Percentiles rank a stretch among this genome's conserved stretches.
phyloP scores from a whole-genome alignment of 2,888 invertebrate species.

The Kuschelorhynchus macadamiae region DNA sequence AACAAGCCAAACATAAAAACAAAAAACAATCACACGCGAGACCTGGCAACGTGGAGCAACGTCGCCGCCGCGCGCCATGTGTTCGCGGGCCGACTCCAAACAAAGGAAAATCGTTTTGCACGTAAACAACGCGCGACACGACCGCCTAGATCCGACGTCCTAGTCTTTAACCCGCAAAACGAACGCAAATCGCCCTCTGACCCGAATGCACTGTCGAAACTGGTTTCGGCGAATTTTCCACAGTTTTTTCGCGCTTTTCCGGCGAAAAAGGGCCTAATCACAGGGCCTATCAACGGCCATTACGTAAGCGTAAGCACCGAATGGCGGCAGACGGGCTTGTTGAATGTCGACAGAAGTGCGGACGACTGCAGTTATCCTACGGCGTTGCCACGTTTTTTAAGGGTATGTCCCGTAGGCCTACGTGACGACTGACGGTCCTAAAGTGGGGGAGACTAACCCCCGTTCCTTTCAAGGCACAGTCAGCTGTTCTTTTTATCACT shows the following conservation, averaged over 20 bases:
- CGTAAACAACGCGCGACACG: slow-evolving; percentile 52
- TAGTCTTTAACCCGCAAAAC: slow-evolving; percentile 8
- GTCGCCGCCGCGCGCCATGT: slow-evolving; percentile 67
- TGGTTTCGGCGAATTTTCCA: background rate
- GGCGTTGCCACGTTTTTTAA: slow-evolving; percentile 43
- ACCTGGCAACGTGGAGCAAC: slow-evolving; percentile 54
- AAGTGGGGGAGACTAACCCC: background rate
- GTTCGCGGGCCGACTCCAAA: slow-evolving; percentile 61
- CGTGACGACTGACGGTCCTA: slow-evolving; percentile 16
- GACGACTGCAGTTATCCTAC: slow-evolving; percentile 45
- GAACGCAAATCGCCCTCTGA: slow-evolving; percentile 7
- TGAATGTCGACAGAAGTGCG: slow-evolving; percentile 54
- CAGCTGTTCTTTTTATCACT: no score
- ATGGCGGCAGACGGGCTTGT: slow-evolving; percentile 47
- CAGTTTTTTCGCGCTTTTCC: slow-evolving; percentile 24
- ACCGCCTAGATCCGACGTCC: slow-evolving; percentile 11
- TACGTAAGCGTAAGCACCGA: slow-evolving; percentile 48
- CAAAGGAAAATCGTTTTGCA: slow-evolving; percentile 56
- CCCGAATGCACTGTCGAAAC: no score
- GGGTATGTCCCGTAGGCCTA: slow-evolving; percentile 39
- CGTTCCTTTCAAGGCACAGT: no score
- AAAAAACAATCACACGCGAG: background rate
- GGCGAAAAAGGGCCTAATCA: slow-evolving; percentile 12
- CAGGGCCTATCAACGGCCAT: slow-evolving; percentile 41
- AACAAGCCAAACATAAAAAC: background rate